These are phyloP conservation scores for Amphipoea oculea DNA, from an alignment of 2,888 invertebrate genomes.

Conservation along the genomic window DNA sequence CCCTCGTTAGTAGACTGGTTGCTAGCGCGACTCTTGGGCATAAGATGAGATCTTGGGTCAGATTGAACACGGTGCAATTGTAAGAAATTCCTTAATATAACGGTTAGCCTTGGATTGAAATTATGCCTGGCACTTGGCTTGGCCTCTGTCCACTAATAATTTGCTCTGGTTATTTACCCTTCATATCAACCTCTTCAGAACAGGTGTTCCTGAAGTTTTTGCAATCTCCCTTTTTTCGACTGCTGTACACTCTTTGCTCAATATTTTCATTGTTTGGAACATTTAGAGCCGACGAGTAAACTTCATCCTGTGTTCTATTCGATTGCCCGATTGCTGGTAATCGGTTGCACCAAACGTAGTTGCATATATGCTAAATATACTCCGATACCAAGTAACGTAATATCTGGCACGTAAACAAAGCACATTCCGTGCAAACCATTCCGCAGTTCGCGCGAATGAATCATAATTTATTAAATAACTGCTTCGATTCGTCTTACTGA, in stretches of 20 bases:
- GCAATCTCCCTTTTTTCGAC: background rate
- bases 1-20: constrained; percentile 48
- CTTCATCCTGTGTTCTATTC: background rate
- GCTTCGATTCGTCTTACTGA: constrained; percentile 54
- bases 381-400: constrained; percentile 48
- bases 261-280: constrained; percentile 2
- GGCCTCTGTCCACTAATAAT: background rate
- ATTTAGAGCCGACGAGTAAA: background rate
- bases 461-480: constrained; percentile 66
- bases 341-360: constrained; percentile 19
- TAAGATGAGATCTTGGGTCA: constrained; percentile 31
- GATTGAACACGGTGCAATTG: constrained; percentile 38
- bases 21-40: constrained; percentile 24
- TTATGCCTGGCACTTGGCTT: background rate
- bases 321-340: background rate
- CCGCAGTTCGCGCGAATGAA: constrained; percentile 56
- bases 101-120: constrained; percentile 21
- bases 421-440: constrained; percentile 51
- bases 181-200: background rate
- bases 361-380: constrained; percentile 46
- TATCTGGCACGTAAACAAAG: constrained; percentile 60
- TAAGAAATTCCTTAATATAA: constrained; percentile 41
- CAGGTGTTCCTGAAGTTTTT: background rate
- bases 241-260: no score
- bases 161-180: background rate